These are phyloP conservation scores for Drosophila maculinotata DNA, from an alignment of 2,888 invertebrate genomes.

Conservation along the genomic window DNA sequence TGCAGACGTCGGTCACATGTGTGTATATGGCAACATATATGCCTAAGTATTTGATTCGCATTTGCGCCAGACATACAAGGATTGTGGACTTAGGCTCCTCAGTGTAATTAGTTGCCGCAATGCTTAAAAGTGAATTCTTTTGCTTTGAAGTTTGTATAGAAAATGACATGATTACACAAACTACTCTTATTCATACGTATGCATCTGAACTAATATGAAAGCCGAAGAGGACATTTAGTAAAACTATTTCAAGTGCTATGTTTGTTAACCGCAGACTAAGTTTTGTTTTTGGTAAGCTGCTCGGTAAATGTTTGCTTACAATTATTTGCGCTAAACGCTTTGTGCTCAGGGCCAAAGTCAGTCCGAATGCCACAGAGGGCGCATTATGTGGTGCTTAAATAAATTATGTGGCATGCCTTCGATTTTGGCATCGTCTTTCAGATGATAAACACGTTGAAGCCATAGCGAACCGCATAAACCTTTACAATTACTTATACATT, in stretches of 20 bases:
- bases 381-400: constrained; percentile 72
- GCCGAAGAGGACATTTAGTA: background rate
- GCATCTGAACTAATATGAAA: background rate
- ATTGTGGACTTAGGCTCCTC: constrained; percentile 22
- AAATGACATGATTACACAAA: constrained; percentile 9
- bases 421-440: constrained; percentile 37
- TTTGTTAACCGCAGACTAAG: constrained; percentile 39
- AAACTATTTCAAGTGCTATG: constrained; percentile 45
- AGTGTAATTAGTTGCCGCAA: constrained; percentile 57
- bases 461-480: constrained; percentile 75
- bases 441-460: constrained; percentile 76
- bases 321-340: constrained; percentile 69
- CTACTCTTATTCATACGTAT: background rate
- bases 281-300: constrained; percentile 37
- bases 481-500: constrained; percentile 79
- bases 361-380: constrained; percentile 2
- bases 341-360: constrained; percentile 41
- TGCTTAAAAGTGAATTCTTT: constrained; percentile 50
- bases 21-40: constrained; percentile 2
- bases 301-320: constrained; percentile 64
- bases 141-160: constrained; percentile 57
- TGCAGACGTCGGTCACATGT: constrained; percentile 5
- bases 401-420: constrained; percentile 59
- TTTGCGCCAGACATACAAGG: background rate
- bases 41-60: constrained; percentile 17